Evolutionary conservation across 2,888 invertebrate species (phyloP), one percentile per base, ranked within the genome.

Genomic region (Chloromyia formosa): DNA sequence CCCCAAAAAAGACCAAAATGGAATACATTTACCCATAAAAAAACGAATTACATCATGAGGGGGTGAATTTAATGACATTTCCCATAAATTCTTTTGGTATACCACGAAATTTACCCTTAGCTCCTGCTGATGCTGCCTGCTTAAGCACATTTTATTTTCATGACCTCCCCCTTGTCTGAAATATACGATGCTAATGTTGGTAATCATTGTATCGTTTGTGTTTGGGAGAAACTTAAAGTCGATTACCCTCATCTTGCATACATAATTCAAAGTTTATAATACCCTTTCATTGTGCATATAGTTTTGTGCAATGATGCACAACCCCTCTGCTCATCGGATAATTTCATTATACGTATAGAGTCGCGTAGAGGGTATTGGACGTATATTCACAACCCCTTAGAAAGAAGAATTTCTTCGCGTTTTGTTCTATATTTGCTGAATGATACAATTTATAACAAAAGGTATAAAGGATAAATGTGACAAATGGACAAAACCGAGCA

Each of bases 61-160:
- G 74, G 73, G 76, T 73, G 54, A 73, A 61, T 77, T 76, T 76
- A 77, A 77, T 77, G 76, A 75, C 71, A 64, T 58, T 66, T 73
- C 75, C 53, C 72, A 76, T 75, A 77, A 77, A 77, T 77, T 77
- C 77, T 77, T 77, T 75, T 73, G 77, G 77, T 77, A 73, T 18
- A 77, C 77, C 77, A 76, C 77, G 62, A 74, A 76, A 75, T 72
- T 77, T 66, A 76, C 75, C 75, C 76, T 73, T 74, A 73, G 69
- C 69, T 16, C 68, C n/a, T 49, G 14, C 7, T 35, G 27, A 35
- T 4, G 27, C 27, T 35, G 27, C 7, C 27, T 45, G 62, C 27
- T 49, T 66, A 49, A 22, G 12, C 66, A 45, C 49, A 71, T 22
- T 58, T 56, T 56, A 71, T 42, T 58, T 40, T 35, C 71, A 40